A percentile compares a stretch with the other conserved stretches of the same genome.
These are phyloP conservation scores for Poecilia velifera DNA, from an alignment of 2,797 vertebrate species.

Conservation along the genomic window DNA sequence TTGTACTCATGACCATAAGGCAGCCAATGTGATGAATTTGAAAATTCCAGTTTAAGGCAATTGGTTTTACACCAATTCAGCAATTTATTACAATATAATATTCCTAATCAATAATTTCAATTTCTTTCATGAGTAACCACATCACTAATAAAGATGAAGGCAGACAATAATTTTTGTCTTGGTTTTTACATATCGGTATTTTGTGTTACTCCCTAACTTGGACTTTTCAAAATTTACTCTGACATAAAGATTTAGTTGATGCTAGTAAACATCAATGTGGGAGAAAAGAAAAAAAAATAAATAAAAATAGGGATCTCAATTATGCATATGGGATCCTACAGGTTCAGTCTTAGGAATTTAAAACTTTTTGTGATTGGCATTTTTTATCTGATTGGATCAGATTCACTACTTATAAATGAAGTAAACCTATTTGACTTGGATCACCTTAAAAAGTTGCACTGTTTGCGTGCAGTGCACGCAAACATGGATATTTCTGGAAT, in stretches of 20 bases:
- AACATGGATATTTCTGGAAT: not conserved
- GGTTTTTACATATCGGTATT: not conserved
- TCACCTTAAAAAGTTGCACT: not conserved
- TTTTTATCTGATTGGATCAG: not conserved
- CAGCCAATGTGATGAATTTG: constrained; percentile 20
- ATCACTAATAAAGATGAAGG: not conserved
- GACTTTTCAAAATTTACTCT: not conserved
- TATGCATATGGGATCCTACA: not conserved
- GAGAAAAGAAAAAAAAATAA: no score
- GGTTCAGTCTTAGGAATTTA: not conserved
- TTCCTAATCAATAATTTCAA: not conserved
- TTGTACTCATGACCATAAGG: constrained; percentile 29
- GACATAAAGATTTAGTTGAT: not conserved
- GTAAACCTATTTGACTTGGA: not conserved
- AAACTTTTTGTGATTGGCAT: not conserved
- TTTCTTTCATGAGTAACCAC: not conserved
- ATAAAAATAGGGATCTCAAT: not conserved
- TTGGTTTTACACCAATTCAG: not conserved
- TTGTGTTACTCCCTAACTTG: not conserved
- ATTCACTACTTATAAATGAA: not conserved
- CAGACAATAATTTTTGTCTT: not conserved
- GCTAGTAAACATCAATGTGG: not conserved
- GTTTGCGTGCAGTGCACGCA: no score
- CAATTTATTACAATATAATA: not conserved
- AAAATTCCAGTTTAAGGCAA: constrained; percentile 24